A percentile compares a stretch with the other conserved stretches of the same genome.
Conservation (phyloP, 2,888 invertebrate genomes). For the Chaitophorus viminalis region DNA sequence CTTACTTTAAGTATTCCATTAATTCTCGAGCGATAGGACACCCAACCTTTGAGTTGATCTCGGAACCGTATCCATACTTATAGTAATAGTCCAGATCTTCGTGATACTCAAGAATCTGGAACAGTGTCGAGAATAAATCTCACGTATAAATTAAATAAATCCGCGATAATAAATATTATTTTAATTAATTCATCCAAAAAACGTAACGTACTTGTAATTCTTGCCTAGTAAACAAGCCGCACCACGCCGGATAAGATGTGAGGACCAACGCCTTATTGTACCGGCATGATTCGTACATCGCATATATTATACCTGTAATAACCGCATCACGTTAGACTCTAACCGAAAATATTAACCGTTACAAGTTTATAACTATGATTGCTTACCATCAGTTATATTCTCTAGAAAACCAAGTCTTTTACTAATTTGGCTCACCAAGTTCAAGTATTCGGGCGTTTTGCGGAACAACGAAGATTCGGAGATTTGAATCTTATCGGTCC, state of each 20-base stretch:
- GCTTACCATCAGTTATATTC: slow-evolving; percentile 51
- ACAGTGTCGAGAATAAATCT: not conserved
- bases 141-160: not conserved
- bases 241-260: slow-evolving; percentile 75
- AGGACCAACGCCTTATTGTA: slow-evolving; percentile 84
- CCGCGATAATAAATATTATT: not conserved
- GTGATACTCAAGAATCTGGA: slow-evolving; percentile 76
- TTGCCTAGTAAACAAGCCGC: slow-evolving; percentile 78
- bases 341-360: no score
- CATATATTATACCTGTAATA: slow-evolving; percentile 69
- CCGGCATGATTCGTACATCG: slow-evolving; percentile 83
- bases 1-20: slow-evolving; percentile 76
- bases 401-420: slow-evolving; percentile 48
- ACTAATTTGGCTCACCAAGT: slow-evolving; percentile 49
- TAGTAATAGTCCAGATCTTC: slow-evolving; percentile 83
- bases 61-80: slow-evolving; percentile 78
- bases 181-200: not conserved
- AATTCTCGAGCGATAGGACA: slow-evolving; percentile 81
- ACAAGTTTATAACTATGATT: not conserved
- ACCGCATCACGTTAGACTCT: not conserved
- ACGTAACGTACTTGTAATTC: slow-evolving; percentile 71
- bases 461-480: slow-evolving; percentile 27
- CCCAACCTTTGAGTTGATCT: slow-evolving; percentile 75
- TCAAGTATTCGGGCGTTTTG: slow-evolving; percentile 32
- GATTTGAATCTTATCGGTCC: not conserved